Conservation (phyloP, 2,797 vertebrate genomes). For the Melanogrammus aeglefinus region DNA sequence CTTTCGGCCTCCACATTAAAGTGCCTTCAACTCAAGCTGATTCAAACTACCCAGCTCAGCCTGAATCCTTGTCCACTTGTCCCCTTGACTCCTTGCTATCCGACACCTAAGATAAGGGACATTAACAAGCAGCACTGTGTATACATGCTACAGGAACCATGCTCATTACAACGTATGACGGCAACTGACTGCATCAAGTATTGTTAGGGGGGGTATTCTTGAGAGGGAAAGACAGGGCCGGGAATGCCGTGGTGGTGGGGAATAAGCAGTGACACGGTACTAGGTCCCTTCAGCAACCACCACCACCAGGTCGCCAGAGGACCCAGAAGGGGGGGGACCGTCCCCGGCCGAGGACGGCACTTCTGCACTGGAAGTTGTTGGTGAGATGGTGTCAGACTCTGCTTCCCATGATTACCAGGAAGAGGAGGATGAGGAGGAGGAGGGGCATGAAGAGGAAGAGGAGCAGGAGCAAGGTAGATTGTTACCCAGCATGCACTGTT, state of each 20-base stretch:
- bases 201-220: neutral
- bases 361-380: neutral
- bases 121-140: neutral
- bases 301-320: neutral
- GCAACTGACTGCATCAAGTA: neutral
- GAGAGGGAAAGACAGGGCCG: neutral
- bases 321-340: neutral
- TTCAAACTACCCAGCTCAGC: neutral
- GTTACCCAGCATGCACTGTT: conserved; percentile 48
- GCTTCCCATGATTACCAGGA: neutral
- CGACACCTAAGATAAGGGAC: neutral
- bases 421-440: conserved; percentile 3
- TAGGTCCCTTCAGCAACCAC: neutral
- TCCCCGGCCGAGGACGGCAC: neutral
- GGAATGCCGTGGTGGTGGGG: neutral
- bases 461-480: conserved; percentile 46
- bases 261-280: neutral
- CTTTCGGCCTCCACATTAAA: neutral
- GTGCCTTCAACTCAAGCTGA: neutral
- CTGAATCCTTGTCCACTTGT: neutral
- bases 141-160: neutral
- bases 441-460: conserved; percentile 38
- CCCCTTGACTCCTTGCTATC: neutral
- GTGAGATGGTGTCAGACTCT: neutral
- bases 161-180: neutral